These are phyloP conservation scores for Bos javanicus DNA, from an alignment of 2,113 vertebrate genomes.

Conservation along the genomic window DNA sequence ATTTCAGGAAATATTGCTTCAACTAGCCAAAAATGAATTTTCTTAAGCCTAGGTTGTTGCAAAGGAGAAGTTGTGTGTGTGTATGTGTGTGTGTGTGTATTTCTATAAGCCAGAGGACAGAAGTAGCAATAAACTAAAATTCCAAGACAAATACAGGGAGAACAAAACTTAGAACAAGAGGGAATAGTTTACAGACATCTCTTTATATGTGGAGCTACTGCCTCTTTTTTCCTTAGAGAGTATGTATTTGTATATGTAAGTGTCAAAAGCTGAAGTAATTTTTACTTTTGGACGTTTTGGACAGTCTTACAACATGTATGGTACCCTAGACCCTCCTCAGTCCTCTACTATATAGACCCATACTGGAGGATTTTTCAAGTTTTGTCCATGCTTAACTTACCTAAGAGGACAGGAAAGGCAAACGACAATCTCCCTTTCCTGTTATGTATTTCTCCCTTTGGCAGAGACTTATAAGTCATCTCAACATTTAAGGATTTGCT, in stretches of 20 bases:
- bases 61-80: neutral
- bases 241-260: neutral
- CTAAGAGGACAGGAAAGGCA: neutral
- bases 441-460: neutral
- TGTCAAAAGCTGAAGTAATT: neutral
- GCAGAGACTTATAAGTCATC: neutral
- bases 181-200: neutral
- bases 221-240: neutral
- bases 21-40: neutral
- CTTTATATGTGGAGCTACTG: neutral
- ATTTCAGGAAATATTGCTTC: neutral
- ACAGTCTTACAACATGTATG: neutral
- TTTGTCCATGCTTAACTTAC: neutral
- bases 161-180: neutral
- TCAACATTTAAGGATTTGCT: neutral
- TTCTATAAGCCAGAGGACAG: neutral
- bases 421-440: neutral
- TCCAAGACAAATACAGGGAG: neutral
- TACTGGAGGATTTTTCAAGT: neutral
- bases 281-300: neutral
- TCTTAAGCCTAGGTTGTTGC: neutral
- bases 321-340: neutral
- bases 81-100: neutral
- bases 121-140: neutral
- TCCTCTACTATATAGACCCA: too few species aligned